These are phyloP conservation scores for Calidris pugnax DNA, from an alignment of 2,113 vertebrate genomes.

Conservation along the genomic window DNA sequence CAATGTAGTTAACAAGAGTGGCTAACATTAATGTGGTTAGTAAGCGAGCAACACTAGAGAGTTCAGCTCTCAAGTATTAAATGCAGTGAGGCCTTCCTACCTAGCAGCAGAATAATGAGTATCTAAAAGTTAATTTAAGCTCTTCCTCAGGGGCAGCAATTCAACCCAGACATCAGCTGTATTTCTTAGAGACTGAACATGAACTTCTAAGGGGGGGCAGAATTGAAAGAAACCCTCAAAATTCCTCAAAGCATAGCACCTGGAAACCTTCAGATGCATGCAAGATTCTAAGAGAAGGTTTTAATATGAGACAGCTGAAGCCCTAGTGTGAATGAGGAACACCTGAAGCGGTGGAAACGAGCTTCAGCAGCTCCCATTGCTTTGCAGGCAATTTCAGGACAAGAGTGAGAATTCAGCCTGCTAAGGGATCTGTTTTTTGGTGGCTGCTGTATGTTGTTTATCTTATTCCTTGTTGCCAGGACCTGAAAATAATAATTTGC, in stretches of 20 bases:
- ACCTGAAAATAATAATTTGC: background rate
- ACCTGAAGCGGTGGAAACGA: background rate
- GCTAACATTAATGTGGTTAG: background rate
- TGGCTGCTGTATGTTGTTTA: fast-evolving
- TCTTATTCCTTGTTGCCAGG: background rate
- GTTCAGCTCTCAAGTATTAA: background rate
- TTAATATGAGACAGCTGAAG: background rate
- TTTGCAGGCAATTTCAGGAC: background rate
- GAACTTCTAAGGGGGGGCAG: background rate
- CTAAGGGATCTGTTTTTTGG: background rate
- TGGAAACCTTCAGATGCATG: background rate
- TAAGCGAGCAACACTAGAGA: background rate
- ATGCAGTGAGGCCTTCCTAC: background rate
- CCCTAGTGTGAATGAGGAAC: background rate
- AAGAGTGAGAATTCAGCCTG: background rate
- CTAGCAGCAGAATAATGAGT: background rate
- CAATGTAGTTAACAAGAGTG: background rate
- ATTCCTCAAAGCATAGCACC: background rate
- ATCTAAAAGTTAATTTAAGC: background rate
- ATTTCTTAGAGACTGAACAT: background rate
- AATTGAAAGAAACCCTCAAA: background rate
- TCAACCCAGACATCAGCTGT: background rate
- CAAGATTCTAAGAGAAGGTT: background rate
- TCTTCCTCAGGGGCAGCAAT: background rate
- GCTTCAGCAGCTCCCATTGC: background rate